Evolutionary conservation across 92 coral and sea anemone species (phyloP).

Genomic region (Actinernus sp.): DNA sequence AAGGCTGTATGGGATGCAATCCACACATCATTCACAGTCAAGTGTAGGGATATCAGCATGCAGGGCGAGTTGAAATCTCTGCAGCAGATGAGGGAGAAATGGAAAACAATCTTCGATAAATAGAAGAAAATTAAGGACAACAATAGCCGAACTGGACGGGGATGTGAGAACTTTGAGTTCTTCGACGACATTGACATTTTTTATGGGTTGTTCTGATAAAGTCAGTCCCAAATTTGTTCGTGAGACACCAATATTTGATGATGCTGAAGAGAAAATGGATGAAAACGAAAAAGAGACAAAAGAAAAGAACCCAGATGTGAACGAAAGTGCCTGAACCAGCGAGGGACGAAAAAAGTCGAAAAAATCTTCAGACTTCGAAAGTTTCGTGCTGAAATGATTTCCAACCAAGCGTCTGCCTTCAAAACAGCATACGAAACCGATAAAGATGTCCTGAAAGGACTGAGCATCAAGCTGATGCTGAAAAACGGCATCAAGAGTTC

Average conservation of each 20-base stretch:
- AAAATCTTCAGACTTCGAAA: too few species aligned
- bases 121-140: slow-evolving; percentile 40
- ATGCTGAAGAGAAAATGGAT: too few species aligned
- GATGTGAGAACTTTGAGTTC: slow-evolving; percentile 44
- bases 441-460: too few species aligned
- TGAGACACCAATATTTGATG: slow-evolving; percentile 16
- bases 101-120: slow-evolving; percentile 40
- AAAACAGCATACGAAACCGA: too few species aligned
- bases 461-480: slow-evolving; percentile 22
- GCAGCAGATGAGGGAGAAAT: slow-evolving; percentile 63
- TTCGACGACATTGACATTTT: slow-evolving; percentile 51
- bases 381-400: too few species aligned
- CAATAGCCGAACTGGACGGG: slow-evolving; percentile 56
- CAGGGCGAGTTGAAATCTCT: slow-evolving; percentile 32
- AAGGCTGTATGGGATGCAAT: slow-evolving; percentile 39
- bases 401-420: too few species aligned
- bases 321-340: too few species aligned
- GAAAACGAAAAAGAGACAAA: too few species aligned
- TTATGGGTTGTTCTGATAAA: slow-evolving; percentile 38
- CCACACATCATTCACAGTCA: slow-evolving; percentile 11
- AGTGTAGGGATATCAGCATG: slow-evolving; percentile 37
- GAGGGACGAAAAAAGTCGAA: too few species aligned
- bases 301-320: too few species aligned
- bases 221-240: slow-evolving; percentile 42
- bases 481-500: slow-evolving; percentile 24